Percentiles rank a stretch among this genome's conserved stretches.
Conservation (phyloP, 2,113 vertebrate species). For the Bostrychus sinensis region DNA sequence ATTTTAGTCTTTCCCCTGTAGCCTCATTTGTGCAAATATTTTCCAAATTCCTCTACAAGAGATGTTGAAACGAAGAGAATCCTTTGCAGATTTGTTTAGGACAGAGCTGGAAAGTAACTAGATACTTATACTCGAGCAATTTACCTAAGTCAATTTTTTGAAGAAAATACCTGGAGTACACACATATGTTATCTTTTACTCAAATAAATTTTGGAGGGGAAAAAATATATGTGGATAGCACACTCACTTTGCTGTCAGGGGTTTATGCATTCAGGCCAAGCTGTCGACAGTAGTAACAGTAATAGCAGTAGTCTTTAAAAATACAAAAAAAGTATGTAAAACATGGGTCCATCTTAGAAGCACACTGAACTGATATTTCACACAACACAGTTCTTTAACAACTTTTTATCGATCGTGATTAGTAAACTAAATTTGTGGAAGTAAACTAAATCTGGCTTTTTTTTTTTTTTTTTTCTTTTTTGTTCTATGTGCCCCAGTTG, state of each 20-base stretch:
- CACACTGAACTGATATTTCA: conserved; percentile 48
- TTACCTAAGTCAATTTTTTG: not conserved
- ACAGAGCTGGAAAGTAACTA: not conserved
- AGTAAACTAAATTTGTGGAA: conserved; percentile 9
- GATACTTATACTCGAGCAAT: not conserved
- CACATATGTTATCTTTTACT: too few species aligned
- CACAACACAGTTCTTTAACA: conserved; percentile 35
- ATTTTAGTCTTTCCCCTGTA: conserved; percentile 34
- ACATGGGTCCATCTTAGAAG: conserved; percentile 9
- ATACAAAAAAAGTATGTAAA: too few species aligned
- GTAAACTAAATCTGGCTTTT: conserved; percentile 38
- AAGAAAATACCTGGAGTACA: not conserved
- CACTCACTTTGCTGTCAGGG: too few species aligned
- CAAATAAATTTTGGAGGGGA: too few species aligned
- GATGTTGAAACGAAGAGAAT: conserved; percentile 57
- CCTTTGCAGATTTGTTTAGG: conserved; percentile 31
- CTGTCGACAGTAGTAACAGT: too few species aligned
- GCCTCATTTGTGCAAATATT: conserved; percentile 60
- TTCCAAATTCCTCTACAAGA: conserved; percentile 60
- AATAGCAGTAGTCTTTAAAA: too few species aligned
- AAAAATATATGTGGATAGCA: too few species aligned
- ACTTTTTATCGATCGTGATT: conserved; percentile 49
- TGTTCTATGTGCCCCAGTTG: too few species aligned
- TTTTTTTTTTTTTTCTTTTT: conserved; percentile 47
- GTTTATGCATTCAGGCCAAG: too few species aligned